These are phyloP conservation scores for Melozone crissalis DNA, from an alignment of 2,113 vertebrate species.

Conservation along the genomic window DNA sequence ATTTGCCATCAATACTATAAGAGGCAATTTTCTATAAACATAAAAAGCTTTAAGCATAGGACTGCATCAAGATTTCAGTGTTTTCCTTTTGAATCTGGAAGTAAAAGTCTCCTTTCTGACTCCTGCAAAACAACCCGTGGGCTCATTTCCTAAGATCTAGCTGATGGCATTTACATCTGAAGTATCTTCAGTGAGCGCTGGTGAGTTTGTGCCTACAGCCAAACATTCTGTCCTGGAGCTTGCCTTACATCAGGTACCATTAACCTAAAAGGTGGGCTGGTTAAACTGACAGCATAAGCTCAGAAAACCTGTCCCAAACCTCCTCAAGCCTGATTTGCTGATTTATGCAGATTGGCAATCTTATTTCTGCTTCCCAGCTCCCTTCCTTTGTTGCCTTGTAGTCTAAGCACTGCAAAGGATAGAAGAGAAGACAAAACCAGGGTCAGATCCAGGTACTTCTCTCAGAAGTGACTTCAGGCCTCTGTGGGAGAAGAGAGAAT, in stretches of 20 bases:
- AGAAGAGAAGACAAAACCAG: not conserved
- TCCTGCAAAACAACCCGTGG: not conserved
- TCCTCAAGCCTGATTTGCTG: not conserved
- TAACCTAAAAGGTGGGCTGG: not conserved
- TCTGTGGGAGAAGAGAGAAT: not conserved
- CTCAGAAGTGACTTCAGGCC: not conserved
- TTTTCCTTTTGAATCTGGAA: slow-evolving; percentile 3
- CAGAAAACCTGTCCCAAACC: not conserved
- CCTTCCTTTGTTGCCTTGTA: not conserved
- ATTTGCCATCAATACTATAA: slow-evolving; percentile 27
- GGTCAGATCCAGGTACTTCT: not conserved
- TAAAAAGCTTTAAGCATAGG: slow-evolving; percentile 24
- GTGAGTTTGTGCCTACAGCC: not conserved
- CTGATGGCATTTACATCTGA: fast-evolving
- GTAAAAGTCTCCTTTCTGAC: not conserved
- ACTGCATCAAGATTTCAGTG: not conserved
- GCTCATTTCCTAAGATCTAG: not conserved
- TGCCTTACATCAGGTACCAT: not conserved
- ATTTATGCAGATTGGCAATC: not conserved
- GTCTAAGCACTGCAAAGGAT: not conserved
- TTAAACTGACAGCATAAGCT: not conserved
- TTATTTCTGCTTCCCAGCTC: not conserved
- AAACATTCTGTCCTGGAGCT: not conserved
- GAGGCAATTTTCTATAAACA: slow-evolving; percentile 50
- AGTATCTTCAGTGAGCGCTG: not conserved